Evolutionary conservation across 1,140 invertebrate species (phyloP).

Genomic region (Drosophila parvula): DNA sequence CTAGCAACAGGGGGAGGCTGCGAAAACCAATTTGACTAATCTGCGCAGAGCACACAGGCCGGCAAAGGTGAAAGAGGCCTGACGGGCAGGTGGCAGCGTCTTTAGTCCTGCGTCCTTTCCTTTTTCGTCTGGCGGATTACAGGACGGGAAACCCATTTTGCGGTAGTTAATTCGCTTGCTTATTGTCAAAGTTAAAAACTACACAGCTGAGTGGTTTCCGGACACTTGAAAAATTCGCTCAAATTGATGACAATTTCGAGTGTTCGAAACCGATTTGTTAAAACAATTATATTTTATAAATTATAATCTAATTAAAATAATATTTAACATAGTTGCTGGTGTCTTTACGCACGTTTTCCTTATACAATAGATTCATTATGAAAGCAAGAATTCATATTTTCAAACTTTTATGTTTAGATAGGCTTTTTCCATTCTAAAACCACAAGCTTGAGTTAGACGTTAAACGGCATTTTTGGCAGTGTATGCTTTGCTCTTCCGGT

Average conservation of each 20-base stretch:
- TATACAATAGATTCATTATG: no score
- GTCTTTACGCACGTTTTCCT: not conserved
- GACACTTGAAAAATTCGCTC: not conserved
- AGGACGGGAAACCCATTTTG: constrained; percentile 33
- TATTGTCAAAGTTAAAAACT: constrained; percentile 28
- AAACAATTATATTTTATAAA: not conserved
- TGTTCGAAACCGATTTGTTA: no score
- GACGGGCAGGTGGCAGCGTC: constrained; percentile 10
- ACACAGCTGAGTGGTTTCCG: constrained; percentile 17
- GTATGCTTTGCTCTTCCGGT: constrained; percentile 9
- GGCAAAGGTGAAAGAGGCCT: constrained; percentile 9
- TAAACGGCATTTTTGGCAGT: not conserved
- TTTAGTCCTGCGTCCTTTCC: constrained; percentile 17
- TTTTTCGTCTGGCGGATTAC: constrained; percentile 23
- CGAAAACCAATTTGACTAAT: constrained; percentile 71
- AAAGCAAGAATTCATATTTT: not conserved
- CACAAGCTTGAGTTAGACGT: not conserved
- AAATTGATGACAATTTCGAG: not conserved
- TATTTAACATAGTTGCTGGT: no score
- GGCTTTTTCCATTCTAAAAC: not conserved
- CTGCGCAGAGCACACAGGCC: constrained; percentile 32
- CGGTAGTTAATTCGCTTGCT: constrained; percentile 35
- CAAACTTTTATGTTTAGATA: not conserved
- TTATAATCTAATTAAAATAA: not conserved
- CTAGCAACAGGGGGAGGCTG: not conserved